phyloP scores from a whole-genome alignment of 1,140 invertebrate species.

The Latrodectus geometricus region DNA sequence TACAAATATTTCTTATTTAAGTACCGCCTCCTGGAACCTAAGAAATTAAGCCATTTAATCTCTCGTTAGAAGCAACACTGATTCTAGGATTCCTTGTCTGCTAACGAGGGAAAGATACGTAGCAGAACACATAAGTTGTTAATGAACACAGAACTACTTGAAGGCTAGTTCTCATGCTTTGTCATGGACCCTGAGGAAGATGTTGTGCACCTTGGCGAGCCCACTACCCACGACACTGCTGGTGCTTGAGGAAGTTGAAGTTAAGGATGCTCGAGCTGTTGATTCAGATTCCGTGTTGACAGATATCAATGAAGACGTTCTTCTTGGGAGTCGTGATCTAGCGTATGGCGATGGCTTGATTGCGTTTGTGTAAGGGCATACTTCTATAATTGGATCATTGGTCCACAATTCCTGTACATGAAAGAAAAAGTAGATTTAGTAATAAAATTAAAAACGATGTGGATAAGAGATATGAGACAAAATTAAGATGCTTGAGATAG shows the following conservation, averaged over 20 bases:
- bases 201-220: conserved; percentile 60
- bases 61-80: no score
- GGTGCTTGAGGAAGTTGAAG: conserved; percentile 46
- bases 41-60: no score
- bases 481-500: no score
- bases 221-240: conserved; percentile 57
- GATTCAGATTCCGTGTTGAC: conserved; percentile 34
- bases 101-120: no score
- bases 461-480: no score
- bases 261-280: conserved; percentile 17
- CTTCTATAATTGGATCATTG: conserved; percentile 72
- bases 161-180: conserved; percentile 38
- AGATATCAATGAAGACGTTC: conserved; percentile 43
- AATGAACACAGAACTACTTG: neutral
- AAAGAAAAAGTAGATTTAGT: neutral
- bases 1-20: no score
- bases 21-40: no score
- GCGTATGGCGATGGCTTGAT: conserved; percentile 62
- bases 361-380: conserved; percentile 64
- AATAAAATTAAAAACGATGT: neutral
- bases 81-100: no score
- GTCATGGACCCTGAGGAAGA: conserved; percentile 58
- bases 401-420: conserved; percentile 71
- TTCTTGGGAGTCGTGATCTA: conserved; percentile 57
- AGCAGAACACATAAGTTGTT: no score